These are phyloP conservation scores for Lepidurus arcticus DNA, from an alignment of 1,140 invertebrate genomes.

Conservation along the genomic window DNA sequence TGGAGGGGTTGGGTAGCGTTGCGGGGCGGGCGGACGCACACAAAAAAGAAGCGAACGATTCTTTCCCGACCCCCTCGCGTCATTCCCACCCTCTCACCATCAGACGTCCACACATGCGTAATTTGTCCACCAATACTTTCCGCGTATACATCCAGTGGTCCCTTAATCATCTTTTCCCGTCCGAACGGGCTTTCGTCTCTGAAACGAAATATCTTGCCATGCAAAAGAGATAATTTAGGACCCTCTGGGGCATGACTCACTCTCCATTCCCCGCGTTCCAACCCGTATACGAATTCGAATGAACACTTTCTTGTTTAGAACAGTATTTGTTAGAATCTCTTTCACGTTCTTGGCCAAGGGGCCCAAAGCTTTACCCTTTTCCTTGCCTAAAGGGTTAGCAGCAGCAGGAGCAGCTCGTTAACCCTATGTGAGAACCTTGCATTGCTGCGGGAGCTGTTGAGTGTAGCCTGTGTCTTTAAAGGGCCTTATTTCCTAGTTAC, in stretches of 20 bases:
- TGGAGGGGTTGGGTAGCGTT: conserved; percentile 9
- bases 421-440: background rate
- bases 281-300: background rate
- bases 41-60: background rate
- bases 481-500: conserved; percentile 17
- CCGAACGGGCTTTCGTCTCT: background rate
- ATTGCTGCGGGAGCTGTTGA: background rate
- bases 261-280: background rate
- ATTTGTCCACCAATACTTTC: conserved; percentile 22
- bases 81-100: conserved; percentile 6
- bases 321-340: background rate
- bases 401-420: background rate
- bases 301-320: background rate
- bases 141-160: background rate
- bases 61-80: background rate
- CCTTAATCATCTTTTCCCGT: conserved; percentile 10
- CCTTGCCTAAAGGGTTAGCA: background rate
- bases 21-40: background rate
- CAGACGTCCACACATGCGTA: conserved; percentile 18
- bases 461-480: background rate
- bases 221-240: background rate
- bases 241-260: conserved; percentile 3
- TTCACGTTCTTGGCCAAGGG: background rate
- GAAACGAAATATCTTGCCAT: background rate
- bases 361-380: too few relatives aligned